These are phyloP conservation scores for Micropoecilia bifurca DNA, from an alignment of 2,797 vertebrate species.

Conservation along the genomic window DNA sequence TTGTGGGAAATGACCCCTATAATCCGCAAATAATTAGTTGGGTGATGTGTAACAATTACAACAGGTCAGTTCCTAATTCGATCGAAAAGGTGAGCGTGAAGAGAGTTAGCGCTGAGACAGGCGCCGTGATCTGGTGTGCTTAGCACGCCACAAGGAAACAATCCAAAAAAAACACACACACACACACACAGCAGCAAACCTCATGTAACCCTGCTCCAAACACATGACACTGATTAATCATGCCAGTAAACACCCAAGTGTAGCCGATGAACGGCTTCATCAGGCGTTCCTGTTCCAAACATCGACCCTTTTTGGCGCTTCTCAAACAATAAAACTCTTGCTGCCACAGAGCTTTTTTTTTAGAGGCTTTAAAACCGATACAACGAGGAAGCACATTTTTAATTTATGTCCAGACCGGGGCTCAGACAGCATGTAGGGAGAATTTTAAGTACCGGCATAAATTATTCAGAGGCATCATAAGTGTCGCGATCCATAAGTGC, in stretches of 20 bases:
- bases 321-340: constrained; percentile 8
- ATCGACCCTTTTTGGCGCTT: constrained; percentile 2
- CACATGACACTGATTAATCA: constrained; percentile 28
- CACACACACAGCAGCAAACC: constrained; percentile 4
- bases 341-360: constrained; percentile 21
- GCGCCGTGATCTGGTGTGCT: background rate
- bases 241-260: constrained; percentile 34
- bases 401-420: constrained; percentile 31
- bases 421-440: constrained; percentile 4
- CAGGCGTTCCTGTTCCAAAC: constrained; percentile 19
- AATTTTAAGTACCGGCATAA: constrained; percentile 42
- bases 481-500: constrained; percentile 35
- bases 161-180: constrained; percentile 29
- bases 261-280: constrained; percentile 40
- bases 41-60: background rate
- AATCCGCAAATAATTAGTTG: background rate
- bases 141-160: constrained; percentile 3
- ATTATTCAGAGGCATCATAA: constrained; percentile 21
- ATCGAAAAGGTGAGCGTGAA: constrained; percentile 3
- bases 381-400: constrained; percentile 43
- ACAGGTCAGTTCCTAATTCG: background rate
- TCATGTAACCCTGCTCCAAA: constrained; percentile 4
- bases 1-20: background rate
- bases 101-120: background rate
- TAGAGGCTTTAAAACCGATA: constrained; percentile 36